Evolutionary conservation across 1,140 invertebrate genomes (phyloP).

Genomic region (Zaprionus vittiger): DNA sequence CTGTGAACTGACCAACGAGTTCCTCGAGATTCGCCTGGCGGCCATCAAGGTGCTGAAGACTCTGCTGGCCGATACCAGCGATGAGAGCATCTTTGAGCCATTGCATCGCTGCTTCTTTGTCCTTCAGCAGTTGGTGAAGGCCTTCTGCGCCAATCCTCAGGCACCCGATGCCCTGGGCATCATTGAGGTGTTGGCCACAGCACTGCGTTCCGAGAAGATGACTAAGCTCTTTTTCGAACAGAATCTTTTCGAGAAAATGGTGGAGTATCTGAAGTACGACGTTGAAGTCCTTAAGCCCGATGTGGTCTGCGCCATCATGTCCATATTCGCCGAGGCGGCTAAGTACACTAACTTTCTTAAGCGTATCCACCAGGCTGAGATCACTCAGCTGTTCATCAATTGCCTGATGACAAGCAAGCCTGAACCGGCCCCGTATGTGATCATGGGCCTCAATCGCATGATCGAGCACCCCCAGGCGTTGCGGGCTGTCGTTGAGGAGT

Average conservation of each 20-base stretch:
- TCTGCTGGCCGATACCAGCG: constrained; percentile 60
- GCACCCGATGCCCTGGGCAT: constrained; percentile 49
- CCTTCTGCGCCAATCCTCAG: constrained; percentile 55
- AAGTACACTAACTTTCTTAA: constrained; percentile 59
- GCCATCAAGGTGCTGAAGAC: constrained; percentile 63
- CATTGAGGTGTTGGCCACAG: constrained; percentile 70
- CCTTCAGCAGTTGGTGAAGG: constrained; percentile 68
- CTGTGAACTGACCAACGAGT: constrained; percentile 72
- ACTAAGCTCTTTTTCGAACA: constrained; percentile 76
- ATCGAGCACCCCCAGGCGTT: constrained; percentile 50
- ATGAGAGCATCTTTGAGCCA: constrained; percentile 55
- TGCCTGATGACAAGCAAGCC: constrained; percentile 61
- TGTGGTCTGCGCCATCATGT: constrained; percentile 62
- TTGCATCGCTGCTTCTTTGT: constrained; percentile 55
- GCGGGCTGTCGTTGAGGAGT: constrained; percentile 57
- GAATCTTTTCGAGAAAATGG: constrained; percentile 72
- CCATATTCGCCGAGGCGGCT: constrained; percentile 70
- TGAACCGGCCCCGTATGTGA: constrained; percentile 55
- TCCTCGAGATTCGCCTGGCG: constrained; percentile 61
- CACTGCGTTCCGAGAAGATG: constrained; percentile 73
- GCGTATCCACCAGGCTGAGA: constrained; percentile 53
- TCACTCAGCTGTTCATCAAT: constrained; percentile 62
- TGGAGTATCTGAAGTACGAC: constrained; percentile 48
- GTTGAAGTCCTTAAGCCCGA: constrained; percentile 36
- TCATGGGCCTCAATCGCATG: constrained; percentile 67